A percentile compares a stretch with the other conserved stretches of the same genome.
These are phyloP conservation scores for Herminia tarsipennalis DNA, from an alignment of 2,888 invertebrate genomes.

Conservation along the genomic window DNA sequence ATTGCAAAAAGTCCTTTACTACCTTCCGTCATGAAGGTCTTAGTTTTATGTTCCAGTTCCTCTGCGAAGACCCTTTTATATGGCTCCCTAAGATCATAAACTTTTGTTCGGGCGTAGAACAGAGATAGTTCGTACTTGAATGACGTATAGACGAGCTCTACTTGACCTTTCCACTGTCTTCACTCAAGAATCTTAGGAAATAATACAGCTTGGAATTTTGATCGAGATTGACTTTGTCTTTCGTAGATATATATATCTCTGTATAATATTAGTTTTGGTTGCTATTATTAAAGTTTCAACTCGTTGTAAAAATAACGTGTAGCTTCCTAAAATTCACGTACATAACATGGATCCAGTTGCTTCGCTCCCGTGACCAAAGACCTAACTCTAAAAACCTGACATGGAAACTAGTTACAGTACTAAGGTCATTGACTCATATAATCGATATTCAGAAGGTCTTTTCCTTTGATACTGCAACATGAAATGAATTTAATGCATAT, in stretches of 20 bases:
- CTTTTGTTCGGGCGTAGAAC: constrained; percentile 22
- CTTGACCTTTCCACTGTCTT: not conserved
- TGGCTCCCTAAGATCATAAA: constrained; percentile 18
- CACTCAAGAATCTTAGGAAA: not conserved
- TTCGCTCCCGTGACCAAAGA: no score
- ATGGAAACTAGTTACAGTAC: not conserved
- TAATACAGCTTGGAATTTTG: no score
- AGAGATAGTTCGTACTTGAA: constrained; percentile 1
- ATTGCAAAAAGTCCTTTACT: constrained; percentile 28
- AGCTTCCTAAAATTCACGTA: no score
- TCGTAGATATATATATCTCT: no score
- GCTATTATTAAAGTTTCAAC: no score
- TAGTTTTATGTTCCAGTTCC: constrained; percentile 14
- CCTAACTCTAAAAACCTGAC: no score
- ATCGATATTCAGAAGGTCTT: constrained; percentile 11
- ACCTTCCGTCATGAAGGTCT: constrained; percentile 20
- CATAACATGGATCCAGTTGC: no score
- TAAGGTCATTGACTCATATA: constrained; percentile 14
- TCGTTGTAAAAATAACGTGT: no score
- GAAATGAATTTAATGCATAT: not conserved
- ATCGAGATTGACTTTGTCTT: no score
- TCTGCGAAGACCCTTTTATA: constrained; percentile 29
- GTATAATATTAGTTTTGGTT: no score
- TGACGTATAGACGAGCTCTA: constrained; percentile 8
- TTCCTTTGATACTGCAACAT: not conserved